A percentile compares a stretch with the other conserved stretches of the same genome.
Evolutionary conservation across 2,113 vertebrate species (phyloP).

Genomic region (Phylloscopus whistleri): DNA sequence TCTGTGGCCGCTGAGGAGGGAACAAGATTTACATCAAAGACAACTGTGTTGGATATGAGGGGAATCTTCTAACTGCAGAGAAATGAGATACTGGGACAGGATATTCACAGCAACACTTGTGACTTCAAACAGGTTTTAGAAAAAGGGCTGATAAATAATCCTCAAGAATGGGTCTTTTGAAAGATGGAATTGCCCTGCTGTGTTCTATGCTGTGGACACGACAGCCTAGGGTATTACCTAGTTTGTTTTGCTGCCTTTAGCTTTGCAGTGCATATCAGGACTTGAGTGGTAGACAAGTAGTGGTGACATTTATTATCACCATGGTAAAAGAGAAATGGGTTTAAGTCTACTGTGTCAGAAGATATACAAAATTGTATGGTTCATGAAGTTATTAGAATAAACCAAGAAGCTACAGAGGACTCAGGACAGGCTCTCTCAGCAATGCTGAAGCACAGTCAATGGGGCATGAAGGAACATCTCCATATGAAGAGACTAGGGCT

Average conservation of each 20-base stretch:
- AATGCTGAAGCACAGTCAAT: background rate
- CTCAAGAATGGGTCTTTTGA: background rate
- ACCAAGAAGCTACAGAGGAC: background rate
- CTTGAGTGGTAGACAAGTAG: background rate
- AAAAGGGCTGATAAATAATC: background rate
- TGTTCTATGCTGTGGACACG: background rate
- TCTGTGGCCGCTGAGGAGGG: background rate
- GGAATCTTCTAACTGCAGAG: background rate
- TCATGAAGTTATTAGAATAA: background rate
- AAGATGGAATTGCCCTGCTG: background rate
- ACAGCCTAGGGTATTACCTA: background rate
- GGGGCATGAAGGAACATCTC: background rate
- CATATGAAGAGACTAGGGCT: background rate
- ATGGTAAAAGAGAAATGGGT: background rate
- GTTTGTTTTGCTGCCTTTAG: background rate
- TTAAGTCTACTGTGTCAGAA: background rate
- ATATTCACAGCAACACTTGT: background rate
- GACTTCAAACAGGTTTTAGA: background rate
- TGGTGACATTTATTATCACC: background rate
- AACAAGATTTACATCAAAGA: background rate
- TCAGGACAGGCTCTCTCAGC: background rate
- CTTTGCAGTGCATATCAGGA: background rate
- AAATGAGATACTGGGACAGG: background rate
- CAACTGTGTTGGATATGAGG: background rate
- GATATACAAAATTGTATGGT: background rate